phyloP scores from a whole-genome alignment of 2,888 invertebrate species.

The Conchocele bisecta region DNA sequence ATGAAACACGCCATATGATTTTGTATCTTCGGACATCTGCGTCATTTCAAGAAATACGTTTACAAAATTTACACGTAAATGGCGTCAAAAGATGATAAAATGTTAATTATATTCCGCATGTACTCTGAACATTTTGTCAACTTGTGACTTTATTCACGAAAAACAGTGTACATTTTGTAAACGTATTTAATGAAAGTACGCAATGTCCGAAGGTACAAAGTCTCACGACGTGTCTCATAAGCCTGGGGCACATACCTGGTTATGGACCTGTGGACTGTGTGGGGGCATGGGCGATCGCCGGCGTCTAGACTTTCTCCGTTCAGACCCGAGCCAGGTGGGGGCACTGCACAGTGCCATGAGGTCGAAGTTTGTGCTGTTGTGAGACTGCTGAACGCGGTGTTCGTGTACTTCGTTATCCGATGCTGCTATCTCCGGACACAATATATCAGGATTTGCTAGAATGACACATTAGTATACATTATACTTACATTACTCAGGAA shows the following conservation, averaged over 20 bases:
- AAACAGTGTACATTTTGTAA: no score
- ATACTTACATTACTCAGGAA: neutral
- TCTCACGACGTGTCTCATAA: no score
- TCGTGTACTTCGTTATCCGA: conserved; percentile 49
- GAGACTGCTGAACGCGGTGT: conserved; percentile 35
- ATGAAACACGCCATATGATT: no score
- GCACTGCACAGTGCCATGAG: conserved; percentile 78
- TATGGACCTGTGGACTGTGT: conserved; percentile 45
- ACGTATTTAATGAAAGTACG: no score
- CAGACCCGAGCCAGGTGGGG: conserved; percentile 77
- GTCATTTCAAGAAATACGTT: no score
- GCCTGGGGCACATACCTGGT: neutral
- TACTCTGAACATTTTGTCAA: no score
- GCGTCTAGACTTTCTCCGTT: conserved; percentile 68
- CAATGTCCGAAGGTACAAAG: no score
- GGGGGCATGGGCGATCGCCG: conserved; percentile 45
- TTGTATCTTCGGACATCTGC: no score
- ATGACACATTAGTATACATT: neutral
- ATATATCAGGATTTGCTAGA: conserved; percentile 45
- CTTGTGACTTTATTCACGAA: no score
- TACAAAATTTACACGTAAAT: no score
- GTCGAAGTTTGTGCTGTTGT: conserved; percentile 72
- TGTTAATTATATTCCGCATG: no score
- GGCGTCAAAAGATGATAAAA: no score
- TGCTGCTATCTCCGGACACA: conserved; percentile 44